Percentiles rank a stretch among this genome's conserved stretches.
These are phyloP conservation scores for Serranus cabrilla DNA, from an alignment of 2,797 vertebrate species.

Conservation along the genomic window DNA sequence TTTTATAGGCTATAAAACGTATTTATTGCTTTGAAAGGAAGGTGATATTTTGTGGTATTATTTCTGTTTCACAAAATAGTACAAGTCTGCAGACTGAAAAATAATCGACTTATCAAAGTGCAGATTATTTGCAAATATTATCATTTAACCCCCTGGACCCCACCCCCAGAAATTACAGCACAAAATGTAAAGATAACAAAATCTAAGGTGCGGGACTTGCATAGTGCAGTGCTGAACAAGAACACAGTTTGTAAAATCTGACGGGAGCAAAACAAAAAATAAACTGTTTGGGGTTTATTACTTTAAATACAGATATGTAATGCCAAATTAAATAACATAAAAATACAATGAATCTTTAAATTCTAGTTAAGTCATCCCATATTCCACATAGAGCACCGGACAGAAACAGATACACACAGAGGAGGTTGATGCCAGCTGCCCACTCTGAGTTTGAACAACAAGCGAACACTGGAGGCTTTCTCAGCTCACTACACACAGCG, in stretches of 20 bases:
- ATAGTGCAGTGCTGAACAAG: too few species aligned
- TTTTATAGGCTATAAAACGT: conserved; percentile 3
- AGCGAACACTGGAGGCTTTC: conserved; percentile 47
- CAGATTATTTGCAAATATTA: background rate
- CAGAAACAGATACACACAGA: background rate
- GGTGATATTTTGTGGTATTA: background rate
- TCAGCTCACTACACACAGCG: conserved; percentile 41
- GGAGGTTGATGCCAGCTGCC: conserved; percentile 33
- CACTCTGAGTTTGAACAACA: conserved; percentile 40
- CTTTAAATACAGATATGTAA: too few species aligned
- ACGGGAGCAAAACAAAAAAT: too few species aligned
- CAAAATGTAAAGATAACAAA: too few species aligned
- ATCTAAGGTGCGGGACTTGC: too few species aligned
- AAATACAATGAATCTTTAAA: background rate
- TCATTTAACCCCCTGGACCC: too few species aligned
- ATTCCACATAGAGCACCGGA: background rate
- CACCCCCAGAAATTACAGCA: too few species aligned
- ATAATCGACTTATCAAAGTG: background rate
- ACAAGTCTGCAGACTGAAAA: background rate
- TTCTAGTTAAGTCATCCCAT: background rate
- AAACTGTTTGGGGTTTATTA: too few species aligned
- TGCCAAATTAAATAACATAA: background rate
- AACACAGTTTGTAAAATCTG: too few species aligned
- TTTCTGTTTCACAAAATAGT: background rate
- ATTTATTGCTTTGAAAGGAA: background rate